These are phyloP conservation scores for Apamea crenata DNA, from an alignment of 2,888 invertebrate genomes.

Conservation along the genomic window DNA sequence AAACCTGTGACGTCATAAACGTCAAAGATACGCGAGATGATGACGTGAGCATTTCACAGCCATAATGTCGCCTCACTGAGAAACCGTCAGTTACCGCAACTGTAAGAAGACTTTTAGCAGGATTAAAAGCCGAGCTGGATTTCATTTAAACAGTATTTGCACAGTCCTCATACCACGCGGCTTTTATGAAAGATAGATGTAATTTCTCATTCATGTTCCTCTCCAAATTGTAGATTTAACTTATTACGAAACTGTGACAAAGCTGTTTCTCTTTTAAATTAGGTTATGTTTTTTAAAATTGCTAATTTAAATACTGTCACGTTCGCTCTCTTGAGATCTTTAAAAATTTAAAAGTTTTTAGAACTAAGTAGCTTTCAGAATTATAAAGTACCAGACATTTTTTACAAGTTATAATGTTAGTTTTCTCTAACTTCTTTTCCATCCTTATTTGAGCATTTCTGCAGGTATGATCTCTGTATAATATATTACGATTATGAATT, in stretches of 20 bases:
- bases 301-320: slow-evolving; percentile 36
- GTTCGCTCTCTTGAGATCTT: slow-evolving; percentile 35
- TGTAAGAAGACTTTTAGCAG: slow-evolving; percentile 35
- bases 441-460: not conserved
- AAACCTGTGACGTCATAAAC: not conserved
- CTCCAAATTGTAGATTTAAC: slow-evolving; percentile 50
- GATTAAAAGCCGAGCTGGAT: slow-evolving; percentile 46
- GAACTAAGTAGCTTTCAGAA: slow-evolving; percentile 12
- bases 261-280: slow-evolving; percentile 30
- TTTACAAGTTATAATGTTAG: not conserved
- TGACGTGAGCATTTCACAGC: slow-evolving; percentile 1
- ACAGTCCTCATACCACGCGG: slow-evolving; percentile 30
- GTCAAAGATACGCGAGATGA: not conserved
- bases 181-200: slow-evolving; percentile 54
- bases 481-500: too few relatives aligned
- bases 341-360: slow-evolving; percentile 21
- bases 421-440: not conserved
- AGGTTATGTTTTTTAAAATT: slow-evolving; percentile 40
- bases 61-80: slow-evolving; percentile 1
- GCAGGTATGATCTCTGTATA: not conserved
- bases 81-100: slow-evolving; percentile 8
- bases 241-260: slow-evolving; percentile 36
- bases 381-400: slow-evolving; percentile 19
- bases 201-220: slow-evolving; percentile 53
- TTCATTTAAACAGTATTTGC: slow-evolving; percentile 61